Percentiles rank a stretch among this genome's conserved stretches.
phyloP scores from a whole-genome alignment of 1,140 invertebrate species.

The Hyles euphorbiae region DNA sequence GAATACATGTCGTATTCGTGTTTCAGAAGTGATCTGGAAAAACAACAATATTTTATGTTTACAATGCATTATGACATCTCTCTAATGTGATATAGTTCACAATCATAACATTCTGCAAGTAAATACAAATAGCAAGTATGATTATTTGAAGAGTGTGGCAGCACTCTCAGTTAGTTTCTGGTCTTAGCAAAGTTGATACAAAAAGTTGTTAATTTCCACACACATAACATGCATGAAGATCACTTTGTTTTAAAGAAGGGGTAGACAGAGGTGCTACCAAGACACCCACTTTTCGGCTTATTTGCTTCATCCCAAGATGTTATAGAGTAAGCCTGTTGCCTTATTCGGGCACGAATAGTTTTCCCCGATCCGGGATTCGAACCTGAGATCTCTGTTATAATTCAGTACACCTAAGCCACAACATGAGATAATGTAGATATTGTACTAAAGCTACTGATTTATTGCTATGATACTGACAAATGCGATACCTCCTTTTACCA shows the following conservation, averaged over 20 bases:
- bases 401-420: neutral
- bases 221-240: too few relatives aligned
- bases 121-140: neutral
- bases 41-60: neutral
- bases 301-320: neutral
- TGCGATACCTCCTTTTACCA: too few relatives aligned
- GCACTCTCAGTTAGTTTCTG: too few relatives aligned
- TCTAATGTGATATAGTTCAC: neutral
- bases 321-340: neutral
- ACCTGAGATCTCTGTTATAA: neutral
- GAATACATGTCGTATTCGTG: conserved; percentile 51
- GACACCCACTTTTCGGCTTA: neutral
- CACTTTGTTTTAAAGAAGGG: too few relatives aligned
- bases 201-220: too few relatives aligned
- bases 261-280: too few relatives aligned
- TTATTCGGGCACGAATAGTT: neutral
- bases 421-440: neutral
- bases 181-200: too few relatives aligned
- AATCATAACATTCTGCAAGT: neutral
- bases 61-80: neutral
- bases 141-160: too few relatives aligned
- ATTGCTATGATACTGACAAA: too few relatives aligned
- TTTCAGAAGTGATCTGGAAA: conserved; percentile 40
- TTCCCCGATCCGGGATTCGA: too few relatives aligned
- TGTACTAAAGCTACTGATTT: neutral